phyloP scores from a whole-genome alignment of 1,140 invertebrate genomes.

The Lethocerus indicus region DNA sequence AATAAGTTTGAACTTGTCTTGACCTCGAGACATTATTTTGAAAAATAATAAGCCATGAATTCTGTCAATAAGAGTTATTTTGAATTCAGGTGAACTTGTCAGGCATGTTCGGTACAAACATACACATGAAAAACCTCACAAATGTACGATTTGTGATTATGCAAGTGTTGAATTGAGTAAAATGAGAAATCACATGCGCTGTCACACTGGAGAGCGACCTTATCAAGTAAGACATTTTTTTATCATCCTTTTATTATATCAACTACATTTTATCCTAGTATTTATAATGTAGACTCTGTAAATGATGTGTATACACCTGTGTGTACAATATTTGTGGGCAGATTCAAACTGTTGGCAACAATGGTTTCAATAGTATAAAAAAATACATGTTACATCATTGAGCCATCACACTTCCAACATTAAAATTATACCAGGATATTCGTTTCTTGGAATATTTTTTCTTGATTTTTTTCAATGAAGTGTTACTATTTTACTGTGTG shows the following conservation, averaged over 20 bases:
- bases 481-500: no score
- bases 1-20: not conserved
- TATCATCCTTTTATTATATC: not conserved
- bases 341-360: no score
- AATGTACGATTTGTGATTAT: slow-evolving; percentile 45
- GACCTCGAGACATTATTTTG: not conserved
- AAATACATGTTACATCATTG: no score
- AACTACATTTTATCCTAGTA: not conserved
- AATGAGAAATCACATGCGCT: slow-evolving; percentile 44
- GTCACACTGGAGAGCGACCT: slow-evolving; percentile 38
- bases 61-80: slow-evolving; percentile 19
- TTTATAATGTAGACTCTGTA: no score
- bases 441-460: not conserved
- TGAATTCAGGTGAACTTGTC: slow-evolving; percentile 63
- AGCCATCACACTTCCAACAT: no score
- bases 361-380: no score
- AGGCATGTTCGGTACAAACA: slow-evolving; percentile 58
- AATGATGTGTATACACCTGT: no score
- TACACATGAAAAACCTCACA: slow-evolving; percentile 48
- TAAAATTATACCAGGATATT: no score
- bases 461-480: not conserved
- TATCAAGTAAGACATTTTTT: slow-evolving; percentile 25
- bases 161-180: slow-evolving; percentile 47
- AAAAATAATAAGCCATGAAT: not conserved
- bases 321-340: no score